A percentile compares a stretch with the other conserved stretches of the same genome.
Evolutionary conservation across 2,113 vertebrate genomes (phyloP).

Genomic region (Willisornis vidua): DNA sequence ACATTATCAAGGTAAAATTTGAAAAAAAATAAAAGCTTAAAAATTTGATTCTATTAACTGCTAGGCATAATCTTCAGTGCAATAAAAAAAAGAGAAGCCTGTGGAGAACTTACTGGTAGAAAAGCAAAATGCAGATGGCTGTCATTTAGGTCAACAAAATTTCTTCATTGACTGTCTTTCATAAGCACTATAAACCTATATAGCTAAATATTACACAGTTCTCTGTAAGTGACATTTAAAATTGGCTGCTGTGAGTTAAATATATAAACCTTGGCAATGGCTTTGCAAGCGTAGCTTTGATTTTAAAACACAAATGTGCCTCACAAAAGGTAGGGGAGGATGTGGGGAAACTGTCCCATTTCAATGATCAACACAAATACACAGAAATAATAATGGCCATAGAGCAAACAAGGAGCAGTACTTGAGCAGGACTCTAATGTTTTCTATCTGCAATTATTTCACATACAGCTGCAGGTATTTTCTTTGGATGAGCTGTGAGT

Average conservation of each 20-base stretch:
- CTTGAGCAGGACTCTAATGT: not conserved
- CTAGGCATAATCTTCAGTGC: not conserved
- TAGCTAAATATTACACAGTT: constrained; percentile 27
- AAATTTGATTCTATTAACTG: not conserved
- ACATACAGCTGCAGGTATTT: not conserved
- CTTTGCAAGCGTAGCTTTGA: not conserved
- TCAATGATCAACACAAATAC: not conserved
- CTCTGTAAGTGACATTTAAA: constrained; percentile 60
- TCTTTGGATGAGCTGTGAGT: not conserved
- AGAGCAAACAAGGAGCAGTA: not conserved
- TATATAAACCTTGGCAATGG: not conserved
- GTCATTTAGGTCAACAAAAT: not conserved
- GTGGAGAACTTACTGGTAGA: not conserved
- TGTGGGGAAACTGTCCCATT: not conserved
- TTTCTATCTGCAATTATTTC: not conserved
- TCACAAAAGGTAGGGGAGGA: not conserved
- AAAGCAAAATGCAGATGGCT: not conserved
- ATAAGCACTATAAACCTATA: not conserved
- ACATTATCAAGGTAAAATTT: not conserved
- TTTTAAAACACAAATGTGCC: not conserved
- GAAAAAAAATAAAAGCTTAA: not conserved
- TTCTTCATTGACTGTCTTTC: not conserved
- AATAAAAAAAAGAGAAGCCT: not conserved
- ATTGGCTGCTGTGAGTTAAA: constrained; percentile 5
- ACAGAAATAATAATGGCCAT: not conserved